These are phyloP conservation scores for Phyllotis vaccarum DNA, from an alignment of 2,797 vertebrate genomes.

Conservation along the genomic window DNA sequence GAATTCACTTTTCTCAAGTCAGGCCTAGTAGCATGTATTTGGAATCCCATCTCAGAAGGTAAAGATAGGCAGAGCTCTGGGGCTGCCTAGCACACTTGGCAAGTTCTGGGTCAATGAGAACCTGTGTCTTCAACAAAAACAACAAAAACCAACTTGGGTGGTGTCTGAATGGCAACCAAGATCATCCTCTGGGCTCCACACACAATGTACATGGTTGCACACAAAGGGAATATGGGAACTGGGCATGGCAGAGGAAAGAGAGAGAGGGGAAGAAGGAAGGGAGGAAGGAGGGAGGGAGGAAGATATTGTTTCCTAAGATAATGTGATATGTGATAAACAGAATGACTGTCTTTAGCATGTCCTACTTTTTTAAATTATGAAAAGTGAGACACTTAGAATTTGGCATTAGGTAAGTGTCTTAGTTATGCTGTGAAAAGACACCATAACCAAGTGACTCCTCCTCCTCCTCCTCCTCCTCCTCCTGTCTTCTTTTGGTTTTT, in stretches of 20 bases:
- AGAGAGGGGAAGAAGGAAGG: neutral
- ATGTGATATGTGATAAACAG: slow-evolving; percentile 1
- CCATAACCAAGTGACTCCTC: neutral
- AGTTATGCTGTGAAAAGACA: neutral
- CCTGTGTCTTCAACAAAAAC: neutral
- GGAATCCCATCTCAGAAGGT: neutral
- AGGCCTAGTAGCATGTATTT: too few relatives aligned
- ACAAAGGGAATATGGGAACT: neutral
- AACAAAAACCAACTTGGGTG: neutral
- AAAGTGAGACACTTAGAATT: slow-evolving; percentile 33
- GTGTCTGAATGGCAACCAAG: too few relatives aligned
- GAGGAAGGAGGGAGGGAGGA: neutral
- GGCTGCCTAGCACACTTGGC: neutral
- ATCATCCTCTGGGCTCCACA: neutral
- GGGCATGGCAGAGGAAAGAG: neutral
- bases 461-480: too few relatives aligned
- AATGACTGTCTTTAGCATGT: slow-evolving; percentile 28
- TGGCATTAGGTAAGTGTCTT: neutral
- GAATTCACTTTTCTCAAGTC: neutral
- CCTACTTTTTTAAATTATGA: slow-evolving; percentile 52
- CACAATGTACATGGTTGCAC: neutral
- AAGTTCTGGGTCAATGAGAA: neutral
- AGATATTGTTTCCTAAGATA: neutral
- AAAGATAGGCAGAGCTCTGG: neutral
- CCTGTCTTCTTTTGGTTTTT: too few relatives aligned